Conservation (phyloP, 2,888 invertebrate genomes). For the Thysanoteuthis rhombus region DNA sequence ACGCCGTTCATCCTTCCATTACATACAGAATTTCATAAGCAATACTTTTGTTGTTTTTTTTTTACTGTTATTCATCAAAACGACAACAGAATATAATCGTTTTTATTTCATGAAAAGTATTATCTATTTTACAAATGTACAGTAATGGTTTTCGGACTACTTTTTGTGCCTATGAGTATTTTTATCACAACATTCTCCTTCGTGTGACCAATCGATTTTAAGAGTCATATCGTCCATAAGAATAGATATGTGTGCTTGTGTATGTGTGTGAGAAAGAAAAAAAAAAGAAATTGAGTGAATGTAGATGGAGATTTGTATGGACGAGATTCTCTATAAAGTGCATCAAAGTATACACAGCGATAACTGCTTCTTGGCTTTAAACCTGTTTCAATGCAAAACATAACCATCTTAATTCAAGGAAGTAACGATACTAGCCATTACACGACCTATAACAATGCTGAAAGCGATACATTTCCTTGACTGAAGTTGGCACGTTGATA, state of each 20-base stretch:
- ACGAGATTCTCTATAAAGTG: background rate
- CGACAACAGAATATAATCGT: background rate
- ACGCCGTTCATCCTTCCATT: background rate
- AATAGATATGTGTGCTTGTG: background rate
- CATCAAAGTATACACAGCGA: background rate
- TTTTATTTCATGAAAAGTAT: background rate
- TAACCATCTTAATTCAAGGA: background rate
- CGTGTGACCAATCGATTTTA: background rate
- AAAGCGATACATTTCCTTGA: background rate
- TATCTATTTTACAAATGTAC: slow-evolving; percentile 12
- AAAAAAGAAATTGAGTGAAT: background rate
- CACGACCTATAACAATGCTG: background rate
- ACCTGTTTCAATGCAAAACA: background rate
- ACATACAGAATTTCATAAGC: background rate
- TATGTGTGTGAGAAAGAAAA: background rate
- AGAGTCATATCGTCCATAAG: background rate
- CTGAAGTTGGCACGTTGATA: background rate
- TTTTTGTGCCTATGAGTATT: background rate
- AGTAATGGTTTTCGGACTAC: background rate
- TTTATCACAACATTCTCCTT: background rate
- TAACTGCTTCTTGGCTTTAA: no score
- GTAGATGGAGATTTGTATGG: background rate
- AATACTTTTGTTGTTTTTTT: background rate
- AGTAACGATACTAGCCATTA: background rate
- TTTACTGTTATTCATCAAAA: background rate